Percentiles rank a stretch among this genome's conserved stretches.
Evolutionary conservation across 1,140 invertebrate species (phyloP).

Genomic region (Saxidomus purpurata): DNA sequence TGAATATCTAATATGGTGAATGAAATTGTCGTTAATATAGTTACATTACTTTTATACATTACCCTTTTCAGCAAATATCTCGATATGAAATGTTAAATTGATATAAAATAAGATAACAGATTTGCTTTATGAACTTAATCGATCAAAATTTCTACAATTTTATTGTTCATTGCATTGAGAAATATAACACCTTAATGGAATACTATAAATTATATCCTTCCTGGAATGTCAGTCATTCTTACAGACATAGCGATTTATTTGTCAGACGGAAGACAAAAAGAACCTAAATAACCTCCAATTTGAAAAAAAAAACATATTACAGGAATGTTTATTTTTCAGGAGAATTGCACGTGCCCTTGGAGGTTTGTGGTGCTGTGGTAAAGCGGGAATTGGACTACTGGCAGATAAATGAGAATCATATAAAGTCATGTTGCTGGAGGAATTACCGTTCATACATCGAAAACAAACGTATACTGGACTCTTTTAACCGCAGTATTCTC

Average conservation of each 20-base stretch:
- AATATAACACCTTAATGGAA: not conserved
- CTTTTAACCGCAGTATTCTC: constrained; percentile 80
- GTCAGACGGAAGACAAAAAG: not conserved
- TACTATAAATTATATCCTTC: not conserved
- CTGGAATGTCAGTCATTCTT: not conserved
- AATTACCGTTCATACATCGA: constrained; percentile 84
- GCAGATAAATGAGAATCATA: constrained; percentile 84
- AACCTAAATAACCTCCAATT: not conserved
- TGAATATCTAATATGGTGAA: too few species aligned
- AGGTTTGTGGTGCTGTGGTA: constrained; percentile 86
- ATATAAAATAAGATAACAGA: too few species aligned
- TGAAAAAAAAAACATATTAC: not conserved
- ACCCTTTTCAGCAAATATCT: too few species aligned
- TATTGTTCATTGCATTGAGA: too few species aligned
- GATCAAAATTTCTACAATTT: too few species aligned
- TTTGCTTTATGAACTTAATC: too few species aligned
- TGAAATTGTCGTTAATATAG: too few species aligned
- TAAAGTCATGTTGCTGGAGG: constrained; percentile 84
- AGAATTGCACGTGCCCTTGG: constrained; percentile 86
- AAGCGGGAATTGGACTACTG: constrained; percentile 87
- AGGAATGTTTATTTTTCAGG: constrained; percentile 76
- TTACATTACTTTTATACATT: too few species aligned
- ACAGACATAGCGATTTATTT: not conserved
- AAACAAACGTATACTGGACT: constrained; percentile 83
- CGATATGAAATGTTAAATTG: too few species aligned